Base-by-base conservation (phyloP, 30 jellyfish, hydroid and myxozoan genomes). In the Pseudorhiza aurosa region DNA sequence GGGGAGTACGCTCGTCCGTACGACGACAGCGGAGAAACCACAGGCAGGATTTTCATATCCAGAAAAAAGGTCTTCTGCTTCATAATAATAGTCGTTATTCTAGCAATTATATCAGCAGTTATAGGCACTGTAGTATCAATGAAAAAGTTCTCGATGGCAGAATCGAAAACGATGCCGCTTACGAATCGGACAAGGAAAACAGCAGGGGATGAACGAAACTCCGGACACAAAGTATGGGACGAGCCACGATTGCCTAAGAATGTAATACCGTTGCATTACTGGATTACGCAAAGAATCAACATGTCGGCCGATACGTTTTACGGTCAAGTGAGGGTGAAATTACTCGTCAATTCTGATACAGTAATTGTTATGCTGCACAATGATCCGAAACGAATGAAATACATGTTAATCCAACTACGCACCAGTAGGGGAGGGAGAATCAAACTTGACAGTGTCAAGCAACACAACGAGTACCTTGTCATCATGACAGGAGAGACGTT, bases 261-360 rank as follows among this genome's bases (percentile, higher is more conserved):
- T 32, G 53, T 95, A 0, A 24, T 43, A 30, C 99, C 99, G n/a
- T 6, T 28, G 49, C 88, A 70, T 28, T 95, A 95, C 30, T 69
- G 72, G 45, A 9, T 95, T 18, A 69, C 70, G 2, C 44, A 88
- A 0, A 42, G 82, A 28, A 84, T 95, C 7, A 70, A 86, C 49
- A 73, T 87, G 88, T 53, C 90, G 15, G 58, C 45, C 21, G 85
- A 46, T 43, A 30, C 35, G 2, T 93, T 53, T 47, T 58, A 87
- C 28, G 97, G 99, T 11, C 58, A 25, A 58, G 97, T 87, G 35
- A 43, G 45, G 19, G 76, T 93, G 4, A 36, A 64, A 12, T 32
- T 93, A 0, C 24, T 21, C 19, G 90, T 72, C 22, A n/a, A 8
- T n/a, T 29, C 55, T 33, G 72, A 74, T 10, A 82, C 99, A 33